Base-by-base conservation (phyloP, 1,140 invertebrate genomes). In the Lycorma delicatula region DNA sequence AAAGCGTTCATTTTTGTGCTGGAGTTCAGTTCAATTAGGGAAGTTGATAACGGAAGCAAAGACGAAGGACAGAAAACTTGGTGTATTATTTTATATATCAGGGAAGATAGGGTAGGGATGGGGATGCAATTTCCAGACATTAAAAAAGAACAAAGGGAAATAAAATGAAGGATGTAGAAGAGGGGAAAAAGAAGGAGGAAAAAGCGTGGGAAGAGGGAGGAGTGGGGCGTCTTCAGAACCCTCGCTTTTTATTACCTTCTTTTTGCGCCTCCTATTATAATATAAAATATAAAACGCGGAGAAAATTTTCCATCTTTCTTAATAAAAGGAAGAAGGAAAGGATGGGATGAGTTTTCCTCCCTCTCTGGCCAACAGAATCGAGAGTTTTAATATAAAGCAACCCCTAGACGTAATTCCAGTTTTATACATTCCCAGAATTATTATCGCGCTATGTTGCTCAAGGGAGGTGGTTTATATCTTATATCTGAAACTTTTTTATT, bases 101-200 rank as follows among this genome's bases (percentile, higher is more conserved):
- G 47, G 47, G 47, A n/a, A 28, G 26, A 49, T 23, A 12, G 41
- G 38, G 46, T 36, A 28, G 28, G 38, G 57, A 34, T 48, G 27
- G 44, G 61, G 41, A 48, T 51, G 58, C 44, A 61, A 61, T 61
- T 61, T 61, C 60, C 46, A 61, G 56, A 61, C 56, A 54, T 58
- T 61, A 57, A 61, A 61, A 61, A 61, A 61, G 60, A 61, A 61
- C 60, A 61, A 61, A 61, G 60, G 60, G 60, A 59, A 59, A 56
- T 63, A 63, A 63, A 63, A 63, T 63, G 58, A 56, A 56, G 44
- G 46, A 27, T 46, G n/a, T 23, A 20, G 25, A 18, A 46, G 25
- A 49, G 16, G 23, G 25, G 47, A 49, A 25, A 25, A 28, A 25
- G 26, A 28, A 49, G 23, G 47, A 25, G 47, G 47, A 27, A 41